Percentiles rank a stretch among this genome's conserved stretches.
Evolutionary conservation across 1,140 invertebrate species (phyloP).

Genomic region (Cotesia chilonis): DNA sequence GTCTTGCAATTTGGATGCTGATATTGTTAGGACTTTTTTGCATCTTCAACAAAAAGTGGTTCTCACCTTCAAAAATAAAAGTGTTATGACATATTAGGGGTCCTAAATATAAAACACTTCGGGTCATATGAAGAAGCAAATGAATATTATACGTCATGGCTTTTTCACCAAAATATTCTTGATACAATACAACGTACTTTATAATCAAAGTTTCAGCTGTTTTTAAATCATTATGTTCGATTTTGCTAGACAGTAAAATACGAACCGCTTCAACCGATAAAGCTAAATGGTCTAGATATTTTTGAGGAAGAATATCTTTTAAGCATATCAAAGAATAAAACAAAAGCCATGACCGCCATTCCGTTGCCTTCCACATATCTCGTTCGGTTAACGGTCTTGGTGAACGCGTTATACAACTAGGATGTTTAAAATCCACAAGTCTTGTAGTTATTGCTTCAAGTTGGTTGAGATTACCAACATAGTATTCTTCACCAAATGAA

Average conservation of each 20-base stretch:
- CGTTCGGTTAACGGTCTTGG: slow-evolving; percentile 21
- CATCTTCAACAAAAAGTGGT: slow-evolving; percentile 14
- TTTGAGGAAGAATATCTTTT: slow-evolving; percentile 8
- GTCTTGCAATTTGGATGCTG: slow-evolving; percentile 6
- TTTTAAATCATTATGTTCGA: background rate
- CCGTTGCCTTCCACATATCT: slow-evolving; percentile 31
- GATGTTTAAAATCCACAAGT: slow-evolving; percentile 20
- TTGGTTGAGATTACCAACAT: background rate
- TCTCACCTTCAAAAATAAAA: slow-evolving; percentile 27
- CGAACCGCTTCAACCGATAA: slow-evolving; percentile 21
- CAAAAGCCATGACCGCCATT: slow-evolving; percentile 10
- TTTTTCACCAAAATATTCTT: slow-evolving; percentile 21
- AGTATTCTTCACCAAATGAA: too few relatives aligned
- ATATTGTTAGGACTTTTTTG: slow-evolving; percentile 20
- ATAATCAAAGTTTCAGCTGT: background rate
- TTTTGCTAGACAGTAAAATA: slow-evolving; percentile 23
- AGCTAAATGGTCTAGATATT: slow-evolving; percentile 27
- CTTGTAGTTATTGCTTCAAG: slow-evolving; percentile 31
- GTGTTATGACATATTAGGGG: slow-evolving; percentile 22
- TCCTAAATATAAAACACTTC: slow-evolving; percentile 23
- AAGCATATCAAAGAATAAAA: slow-evolving; percentile 31
- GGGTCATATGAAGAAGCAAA: slow-evolving; percentile 6
- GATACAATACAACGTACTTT: slow-evolving; percentile 7
- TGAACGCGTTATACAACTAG: slow-evolving; percentile 19
- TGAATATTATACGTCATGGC: slow-evolving; percentile 8